phyloP scores from a whole-genome alignment of 2,113 vertebrate genomes.

The Nothocercus julius region DNA sequence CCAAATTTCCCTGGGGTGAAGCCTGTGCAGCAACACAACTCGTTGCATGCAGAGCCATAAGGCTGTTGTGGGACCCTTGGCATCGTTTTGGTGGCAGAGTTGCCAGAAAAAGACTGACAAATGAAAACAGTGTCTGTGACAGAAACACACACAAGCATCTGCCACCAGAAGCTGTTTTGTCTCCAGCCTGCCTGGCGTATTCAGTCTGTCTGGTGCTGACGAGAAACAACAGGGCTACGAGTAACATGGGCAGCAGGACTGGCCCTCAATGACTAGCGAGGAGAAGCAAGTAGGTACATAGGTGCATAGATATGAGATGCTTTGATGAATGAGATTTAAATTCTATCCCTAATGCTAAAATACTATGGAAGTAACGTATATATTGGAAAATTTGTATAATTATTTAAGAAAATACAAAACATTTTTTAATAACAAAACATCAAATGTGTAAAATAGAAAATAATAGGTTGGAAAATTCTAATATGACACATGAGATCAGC shows the following conservation, averaged over 20 bases:
- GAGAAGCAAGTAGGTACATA: neutral
- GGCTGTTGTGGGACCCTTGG: neutral
- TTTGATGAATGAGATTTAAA: neutral
- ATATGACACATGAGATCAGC: neutral
- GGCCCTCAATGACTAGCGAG: neutral
- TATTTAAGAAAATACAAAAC: neutral
- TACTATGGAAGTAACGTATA: neutral
- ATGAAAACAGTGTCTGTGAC: neutral
- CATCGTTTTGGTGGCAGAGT: neutral
- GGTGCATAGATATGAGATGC: neutral
- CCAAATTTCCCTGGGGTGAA: neutral
- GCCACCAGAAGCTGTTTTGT: neutral
- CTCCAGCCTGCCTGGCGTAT: neutral
- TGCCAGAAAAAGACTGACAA: neutral
- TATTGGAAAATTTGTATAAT: neutral
- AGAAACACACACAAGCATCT: neutral
- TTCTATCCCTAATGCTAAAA: neutral
- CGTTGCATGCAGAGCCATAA: fast-evolving
- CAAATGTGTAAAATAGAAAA: neutral
- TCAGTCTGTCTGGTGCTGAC: neutral
- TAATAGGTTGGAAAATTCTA: neutral
- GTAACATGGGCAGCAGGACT: neutral
- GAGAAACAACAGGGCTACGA: neutral
- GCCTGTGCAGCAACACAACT: neutral
- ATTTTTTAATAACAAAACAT: neutral